phyloP scores from a whole-genome alignment of 2,888 invertebrate genomes.

The Disparrhopalites patrizii region DNA sequence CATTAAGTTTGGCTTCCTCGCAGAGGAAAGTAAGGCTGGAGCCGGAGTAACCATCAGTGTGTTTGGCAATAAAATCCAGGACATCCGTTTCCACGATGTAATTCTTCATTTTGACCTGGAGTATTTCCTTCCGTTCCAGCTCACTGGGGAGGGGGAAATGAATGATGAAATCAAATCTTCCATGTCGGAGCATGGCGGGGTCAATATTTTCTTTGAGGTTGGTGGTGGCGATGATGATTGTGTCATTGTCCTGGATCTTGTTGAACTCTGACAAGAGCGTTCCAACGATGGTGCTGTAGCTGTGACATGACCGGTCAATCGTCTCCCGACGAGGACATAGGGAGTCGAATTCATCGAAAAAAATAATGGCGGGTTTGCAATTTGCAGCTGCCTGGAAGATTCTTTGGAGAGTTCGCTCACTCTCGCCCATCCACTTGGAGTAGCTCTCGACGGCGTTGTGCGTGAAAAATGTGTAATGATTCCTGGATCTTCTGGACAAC shows the following conservation, averaged over 20 bases:
- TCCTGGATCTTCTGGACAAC: not conserved
- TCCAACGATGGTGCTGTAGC: conserved; percentile 13
- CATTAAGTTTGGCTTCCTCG: conserved; percentile 12
- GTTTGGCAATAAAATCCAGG: not conserved
- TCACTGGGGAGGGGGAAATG: conserved; percentile 21
- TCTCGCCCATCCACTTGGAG: conserved; percentile 25
- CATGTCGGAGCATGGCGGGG: conserved; percentile 19
- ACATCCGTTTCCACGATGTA: not conserved
- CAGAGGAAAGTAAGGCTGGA: conserved; percentile 9
- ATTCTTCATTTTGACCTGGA: conserved; percentile 4
- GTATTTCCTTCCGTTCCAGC: not conserved
- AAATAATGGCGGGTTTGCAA: conserved; percentile 19
- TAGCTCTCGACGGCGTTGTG: conserved; percentile 17
- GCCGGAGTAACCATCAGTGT: conserved; percentile 7
- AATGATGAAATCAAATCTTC: conserved; percentile 19
- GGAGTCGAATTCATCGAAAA: conserved; percentile 25
- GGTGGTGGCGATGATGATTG: conserved; percentile 15
- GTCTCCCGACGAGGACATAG: conserved; percentile 13
- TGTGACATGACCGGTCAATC: not conserved
- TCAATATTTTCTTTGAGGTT: conserved; percentile 19
- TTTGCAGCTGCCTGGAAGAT: conserved; percentile 11
- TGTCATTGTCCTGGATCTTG: conserved; percentile 20
- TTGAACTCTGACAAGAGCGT: conserved; percentile 19
- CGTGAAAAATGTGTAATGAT: conserved; percentile 15
- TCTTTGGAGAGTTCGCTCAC: conserved; percentile 1